Evolutionary conservation across 37 sponge, comb jelly and placozoan species (phyloP).

Genomic region (Hormiphora californensis): DNA sequence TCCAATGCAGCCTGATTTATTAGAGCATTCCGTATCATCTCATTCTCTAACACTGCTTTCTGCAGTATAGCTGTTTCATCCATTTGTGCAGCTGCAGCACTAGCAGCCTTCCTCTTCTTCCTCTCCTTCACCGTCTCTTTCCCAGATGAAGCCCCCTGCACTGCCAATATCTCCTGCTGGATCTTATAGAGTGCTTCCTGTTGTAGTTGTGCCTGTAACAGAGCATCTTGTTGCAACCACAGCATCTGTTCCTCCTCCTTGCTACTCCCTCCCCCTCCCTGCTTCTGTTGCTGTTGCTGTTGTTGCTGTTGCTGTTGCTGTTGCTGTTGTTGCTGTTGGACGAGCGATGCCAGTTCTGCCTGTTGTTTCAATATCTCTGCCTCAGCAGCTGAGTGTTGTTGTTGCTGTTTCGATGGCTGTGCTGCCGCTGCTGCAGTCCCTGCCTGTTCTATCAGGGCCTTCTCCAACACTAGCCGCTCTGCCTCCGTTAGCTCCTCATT

Average conservation of each 20-base stretch:
- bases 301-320: not conserved
- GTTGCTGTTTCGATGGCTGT: not conserved
- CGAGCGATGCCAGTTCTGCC: not conserved
- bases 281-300: slow-evolving; percentile 13
- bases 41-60: slow-evolving; percentile 7
- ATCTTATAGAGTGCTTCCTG: slow-evolving; percentile 20
- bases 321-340: not conserved
- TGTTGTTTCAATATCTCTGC: slow-evolving; percentile 33
- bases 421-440: slow-evolving; percentile 15
- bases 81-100: not conserved
- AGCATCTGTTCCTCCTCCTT: slow-evolving; percentile 15
- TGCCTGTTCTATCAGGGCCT: slow-evolving; percentile 39
- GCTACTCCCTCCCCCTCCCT: too few species aligned
- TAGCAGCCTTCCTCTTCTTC: slow-evolving; percentile 3
- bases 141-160: not conserved
- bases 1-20: slow-evolving; percentile 50
- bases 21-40: slow-evolving; percentile 41
- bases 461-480: slow-evolving; percentile 29
- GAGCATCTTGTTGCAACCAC: slow-evolving; percentile 9
- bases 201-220: slow-evolving; percentile 27
- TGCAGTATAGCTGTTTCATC: not conserved
- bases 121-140: slow-evolving; percentile 44
- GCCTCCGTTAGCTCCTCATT: slow-evolving; percentile 7
- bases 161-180: slow-evolving; percentile 45
- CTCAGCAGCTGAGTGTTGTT: too few species aligned